Conservation (phyloP, 2,888 invertebrate species). For the Apamea monoglypha region DNA sequence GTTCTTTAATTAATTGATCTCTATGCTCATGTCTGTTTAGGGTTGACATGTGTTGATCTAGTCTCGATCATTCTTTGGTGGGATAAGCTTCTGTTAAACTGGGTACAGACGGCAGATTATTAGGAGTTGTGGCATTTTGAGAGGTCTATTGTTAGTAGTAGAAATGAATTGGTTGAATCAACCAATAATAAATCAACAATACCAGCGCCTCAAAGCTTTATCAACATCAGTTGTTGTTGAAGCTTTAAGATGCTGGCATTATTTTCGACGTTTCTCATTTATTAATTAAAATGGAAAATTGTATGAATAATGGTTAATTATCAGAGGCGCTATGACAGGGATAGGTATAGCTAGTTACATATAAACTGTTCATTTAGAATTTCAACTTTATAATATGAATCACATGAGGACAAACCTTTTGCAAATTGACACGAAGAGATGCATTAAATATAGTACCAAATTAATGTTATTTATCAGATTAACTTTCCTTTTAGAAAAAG, state of each 20-base stretch:
- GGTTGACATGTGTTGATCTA: not conserved
- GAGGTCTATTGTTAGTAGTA: too few species aligned
- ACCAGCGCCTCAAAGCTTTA: too few species aligned
- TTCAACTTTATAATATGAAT: not conserved
- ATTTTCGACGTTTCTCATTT: not conserved
- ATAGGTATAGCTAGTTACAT: not conserved
- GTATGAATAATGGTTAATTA: not conserved
- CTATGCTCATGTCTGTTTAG: not conserved
- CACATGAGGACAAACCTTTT: not conserved
- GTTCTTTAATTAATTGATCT: constrained; percentile 59
- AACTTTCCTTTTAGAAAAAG: not conserved
- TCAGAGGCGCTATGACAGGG: not conserved
- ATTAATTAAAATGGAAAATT: not conserved
- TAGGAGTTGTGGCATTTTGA: too few species aligned
- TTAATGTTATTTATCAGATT: too few species aligned
- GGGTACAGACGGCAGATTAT: too few species aligned
- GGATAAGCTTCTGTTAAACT: too few species aligned
- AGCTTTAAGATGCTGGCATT: not conserved
- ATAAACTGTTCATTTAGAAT: not conserved
- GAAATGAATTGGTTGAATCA: too few species aligned
- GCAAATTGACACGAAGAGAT: too few species aligned
- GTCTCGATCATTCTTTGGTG: not conserved
- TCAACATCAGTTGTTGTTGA: too few species aligned
- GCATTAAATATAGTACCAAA: too few species aligned
- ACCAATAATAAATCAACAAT: too few species aligned